These are phyloP conservation scores for Pseudonaja textilis DNA, from an alignment of 2,113 vertebrate species.

Conservation along the genomic window DNA sequence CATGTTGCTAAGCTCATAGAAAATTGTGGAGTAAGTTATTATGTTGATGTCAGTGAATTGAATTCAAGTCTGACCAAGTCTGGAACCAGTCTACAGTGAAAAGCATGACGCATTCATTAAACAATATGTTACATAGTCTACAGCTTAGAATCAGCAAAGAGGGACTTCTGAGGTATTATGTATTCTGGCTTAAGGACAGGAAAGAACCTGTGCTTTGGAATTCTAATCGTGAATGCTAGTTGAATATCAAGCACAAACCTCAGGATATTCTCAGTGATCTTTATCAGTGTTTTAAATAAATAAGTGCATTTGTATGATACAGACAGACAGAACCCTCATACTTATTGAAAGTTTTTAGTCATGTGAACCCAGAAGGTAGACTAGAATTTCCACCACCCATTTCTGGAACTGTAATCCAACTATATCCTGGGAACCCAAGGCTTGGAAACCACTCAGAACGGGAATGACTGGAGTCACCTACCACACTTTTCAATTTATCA, in stretches of 20 bases:
- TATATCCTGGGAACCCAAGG: background rate
- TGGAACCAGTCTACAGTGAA: background rate
- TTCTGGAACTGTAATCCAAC: background rate
- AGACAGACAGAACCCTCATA: background rate
- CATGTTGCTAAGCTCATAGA: background rate
- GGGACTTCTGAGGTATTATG: background rate
- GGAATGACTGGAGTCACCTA: slow-evolving; percentile 60
- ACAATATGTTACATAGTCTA: background rate
- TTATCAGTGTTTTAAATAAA: background rate
- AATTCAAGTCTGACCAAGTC: background rate
- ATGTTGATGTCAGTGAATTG: background rate
- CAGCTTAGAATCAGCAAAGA: background rate
- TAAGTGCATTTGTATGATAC: background rate
- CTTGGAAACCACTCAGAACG: no score
- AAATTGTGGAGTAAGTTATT: background rate
- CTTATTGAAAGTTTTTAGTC: background rate
- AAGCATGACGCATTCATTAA: background rate
- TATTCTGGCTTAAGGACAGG: background rate
- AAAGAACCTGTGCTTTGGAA: background rate
- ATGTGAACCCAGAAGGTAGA: background rate
- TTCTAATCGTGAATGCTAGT: background rate
- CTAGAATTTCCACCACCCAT: background rate
- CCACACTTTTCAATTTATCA: slow-evolving; percentile 91
- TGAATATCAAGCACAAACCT: background rate
- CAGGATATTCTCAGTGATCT: background rate